These are phyloP conservation scores for Matsumyia berberina DNA, from an alignment of 2,888 invertebrate genomes.

Conservation along the genomic window DNA sequence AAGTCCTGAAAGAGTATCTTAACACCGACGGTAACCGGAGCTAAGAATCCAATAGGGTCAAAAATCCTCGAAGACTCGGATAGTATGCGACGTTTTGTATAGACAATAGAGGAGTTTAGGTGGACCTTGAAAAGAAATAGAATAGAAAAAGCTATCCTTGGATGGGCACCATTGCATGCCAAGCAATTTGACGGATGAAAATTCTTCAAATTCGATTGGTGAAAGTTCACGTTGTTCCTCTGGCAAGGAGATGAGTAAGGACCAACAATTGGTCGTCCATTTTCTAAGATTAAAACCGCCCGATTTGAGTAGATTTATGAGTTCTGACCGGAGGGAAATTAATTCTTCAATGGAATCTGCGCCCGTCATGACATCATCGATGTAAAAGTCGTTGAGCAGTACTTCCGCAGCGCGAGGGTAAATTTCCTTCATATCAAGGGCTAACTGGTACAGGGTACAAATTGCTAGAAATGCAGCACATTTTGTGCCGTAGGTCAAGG, in stretches of 20 bases:
- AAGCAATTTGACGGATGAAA: conserved; percentile 21
- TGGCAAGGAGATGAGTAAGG: conserved; percentile 20
- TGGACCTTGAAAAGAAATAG: conserved; percentile 36
- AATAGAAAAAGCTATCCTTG: conserved; percentile 28
- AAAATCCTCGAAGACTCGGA: conserved; percentile 30
- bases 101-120: not conserved
- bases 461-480: too few species aligned
- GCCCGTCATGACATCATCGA: too few species aligned
- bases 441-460: too few species aligned
- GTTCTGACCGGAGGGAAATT: too few species aligned
- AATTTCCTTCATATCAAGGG: too few species aligned
- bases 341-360: too few species aligned
- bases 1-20: conserved; percentile 32
- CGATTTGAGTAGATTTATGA: too few species aligned
- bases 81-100: conserved; percentile 20
- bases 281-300: too few species aligned
- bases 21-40: conserved; percentile 15
- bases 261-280: not conserved
- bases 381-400: too few species aligned
- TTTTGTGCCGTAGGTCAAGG: too few species aligned
- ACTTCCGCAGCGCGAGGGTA: too few species aligned
- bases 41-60: conserved; percentile 27
- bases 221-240: conserved; percentile 38
- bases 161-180: conserved; percentile 44
- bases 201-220: conserved; percentile 37